Base-by-base conservation (phyloP, 2,888 invertebrate genomes). In the Rotaria socialis region DNA sequence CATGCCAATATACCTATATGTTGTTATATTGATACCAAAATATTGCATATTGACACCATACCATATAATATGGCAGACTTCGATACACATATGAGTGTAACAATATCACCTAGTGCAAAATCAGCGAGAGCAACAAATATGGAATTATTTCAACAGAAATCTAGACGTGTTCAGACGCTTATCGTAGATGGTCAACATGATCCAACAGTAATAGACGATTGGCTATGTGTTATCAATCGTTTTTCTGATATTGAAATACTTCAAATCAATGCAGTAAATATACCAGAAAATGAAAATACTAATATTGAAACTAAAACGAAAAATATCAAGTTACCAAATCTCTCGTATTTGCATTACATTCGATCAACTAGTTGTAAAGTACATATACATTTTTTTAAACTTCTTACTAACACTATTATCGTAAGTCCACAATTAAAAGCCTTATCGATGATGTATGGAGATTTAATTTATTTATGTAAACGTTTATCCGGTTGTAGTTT, bases 401-500 rank as follows among this genome's bases (percentile, higher is more conserved):
- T 19, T 35, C 35, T 67, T 35, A 24, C 35, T 7, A 67, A 35
- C 35, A 67, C 35, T 41, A 41, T 19, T 1, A 35, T 7, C 5
- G 7, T 67, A 35, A 67, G 19, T 67, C 67, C 67, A 35, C 35
- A 67, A 35, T 67, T 67, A 16, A 67, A 67, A 67, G 67, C 67
- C 11, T 35, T 67, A 27, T 67, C 67, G 7, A 67, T 67, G 67
- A 67, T 67, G 67, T 67, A 41, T 67, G 67, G 67, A 35, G 67
- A 67, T 41, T 67, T 67, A 19, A 35, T 67, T 67, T 67, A 67
- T 67, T 67, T 67, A 67, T 67, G 67, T 67, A 67, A 67, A 19
- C 67, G 67, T 35, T 6, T 67, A 67, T 35, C 67, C 35, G 67
- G 35, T 41, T 41, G 16, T 16, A 67, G 0, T 16, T 19, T 67